Evolutionary conservation across 2,797 vertebrate genomes (phyloP).

Genomic region (Mormyrus proboscirostris): DNA sequence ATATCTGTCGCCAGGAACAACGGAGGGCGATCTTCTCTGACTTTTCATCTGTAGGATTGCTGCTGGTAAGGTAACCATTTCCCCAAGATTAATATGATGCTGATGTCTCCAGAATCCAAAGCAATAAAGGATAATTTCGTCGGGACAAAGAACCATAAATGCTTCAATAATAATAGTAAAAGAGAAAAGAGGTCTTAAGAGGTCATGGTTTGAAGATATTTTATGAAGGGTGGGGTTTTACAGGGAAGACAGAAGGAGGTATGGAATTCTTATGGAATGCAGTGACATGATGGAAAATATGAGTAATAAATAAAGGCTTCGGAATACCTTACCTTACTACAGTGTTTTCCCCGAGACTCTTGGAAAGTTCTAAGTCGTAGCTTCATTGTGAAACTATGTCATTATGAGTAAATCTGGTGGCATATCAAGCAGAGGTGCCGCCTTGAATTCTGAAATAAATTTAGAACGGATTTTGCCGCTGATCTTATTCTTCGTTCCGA

Average conservation of each 20-base stretch:
- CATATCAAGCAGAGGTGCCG: not conserved
- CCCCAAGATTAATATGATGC: not conserved
- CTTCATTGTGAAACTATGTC: not conserved
- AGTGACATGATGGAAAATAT: not conserved
- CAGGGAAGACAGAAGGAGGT: not conserved
- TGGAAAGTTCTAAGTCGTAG: not conserved
- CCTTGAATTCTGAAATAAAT: not conserved
- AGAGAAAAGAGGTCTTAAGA: not conserved
- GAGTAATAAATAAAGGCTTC: not conserved
- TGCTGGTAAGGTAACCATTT: not conserved
- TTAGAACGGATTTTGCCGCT: not conserved
- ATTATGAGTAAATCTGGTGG: not conserved
- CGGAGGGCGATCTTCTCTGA: not conserved
- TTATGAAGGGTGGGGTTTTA: not conserved
- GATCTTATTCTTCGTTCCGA: not conserved
- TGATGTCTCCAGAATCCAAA: not conserved
- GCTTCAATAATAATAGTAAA: not conserved
- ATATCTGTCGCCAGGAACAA: conserved; percentile 15
- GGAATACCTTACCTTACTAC: not conserved
- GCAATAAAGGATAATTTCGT: not conserved
- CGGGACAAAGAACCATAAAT: not conserved
- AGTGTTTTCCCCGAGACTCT: not conserved
- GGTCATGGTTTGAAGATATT: not conserved
- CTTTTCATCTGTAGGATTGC: not conserved
- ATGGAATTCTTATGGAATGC: not conserved